Conservation (phyloP, 2,888 invertebrate species). For the Ceriagrion tenellum region DNA sequence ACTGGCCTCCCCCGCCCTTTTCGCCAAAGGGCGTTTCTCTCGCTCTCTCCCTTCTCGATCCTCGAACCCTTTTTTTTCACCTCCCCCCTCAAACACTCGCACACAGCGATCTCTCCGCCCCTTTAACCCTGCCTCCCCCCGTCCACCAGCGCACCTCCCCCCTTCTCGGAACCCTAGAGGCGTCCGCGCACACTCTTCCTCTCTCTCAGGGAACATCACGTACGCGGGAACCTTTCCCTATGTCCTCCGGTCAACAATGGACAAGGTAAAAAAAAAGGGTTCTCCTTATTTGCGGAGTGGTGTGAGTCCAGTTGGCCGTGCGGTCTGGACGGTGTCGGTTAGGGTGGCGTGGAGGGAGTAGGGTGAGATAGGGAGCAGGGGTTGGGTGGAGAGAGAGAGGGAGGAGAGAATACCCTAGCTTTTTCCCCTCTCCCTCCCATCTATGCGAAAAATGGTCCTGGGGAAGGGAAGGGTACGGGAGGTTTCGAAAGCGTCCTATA, state of each 20-base stretch:
- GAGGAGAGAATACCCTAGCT: background rate
- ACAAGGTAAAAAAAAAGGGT: background rate
- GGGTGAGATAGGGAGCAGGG: background rate
- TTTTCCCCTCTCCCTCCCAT: background rate
- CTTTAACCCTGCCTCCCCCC: background rate
- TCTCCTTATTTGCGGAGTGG: slow-evolving; percentile 35
- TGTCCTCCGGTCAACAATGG: slow-evolving; percentile 20
- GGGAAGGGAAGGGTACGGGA: background rate
- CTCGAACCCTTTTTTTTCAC: background rate
- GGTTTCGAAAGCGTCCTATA: background rate
- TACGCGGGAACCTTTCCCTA: slow-evolving; percentile 7
- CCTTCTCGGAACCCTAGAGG: background rate
- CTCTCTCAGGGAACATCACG: slow-evolving; percentile 18
- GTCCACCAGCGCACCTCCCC: background rate
- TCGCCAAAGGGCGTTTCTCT: background rate
- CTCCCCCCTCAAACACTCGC: background rate
- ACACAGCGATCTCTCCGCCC: background rate
- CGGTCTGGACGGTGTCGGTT: slow-evolving; percentile 5
- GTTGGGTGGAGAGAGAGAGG: background rate
- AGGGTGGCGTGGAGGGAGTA: background rate
- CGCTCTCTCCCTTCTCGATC: background rate
- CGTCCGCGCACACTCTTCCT: too few relatives aligned
- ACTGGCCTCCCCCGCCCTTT: background rate
- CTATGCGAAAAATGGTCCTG: background rate
- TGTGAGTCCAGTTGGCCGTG: slow-evolving; percentile 26